Base-by-base conservation (phyloP, 2,113 vertebrate species). In the Bombycilla garrulus region DNA sequence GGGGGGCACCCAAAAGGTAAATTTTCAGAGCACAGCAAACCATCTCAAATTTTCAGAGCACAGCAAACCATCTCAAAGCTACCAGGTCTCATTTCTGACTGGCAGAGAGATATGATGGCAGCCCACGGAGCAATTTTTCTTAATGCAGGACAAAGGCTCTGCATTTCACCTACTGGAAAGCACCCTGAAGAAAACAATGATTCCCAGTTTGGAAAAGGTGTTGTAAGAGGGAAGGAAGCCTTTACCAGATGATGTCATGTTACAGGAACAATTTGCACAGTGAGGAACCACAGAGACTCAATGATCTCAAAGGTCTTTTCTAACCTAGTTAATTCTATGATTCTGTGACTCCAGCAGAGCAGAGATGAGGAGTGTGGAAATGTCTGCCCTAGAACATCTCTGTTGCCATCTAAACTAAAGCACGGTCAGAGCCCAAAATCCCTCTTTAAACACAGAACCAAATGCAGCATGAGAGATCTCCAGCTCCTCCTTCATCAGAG, bases 331-430 rank as follows among this genome's bases (percentile, higher is more conserved):
- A 35, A 35, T 29, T 57, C 51, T 29, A 29, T 64, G 58, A 47
- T 40, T 26, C 50, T 57, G 51, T 48, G 36, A 58, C 36, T 80
- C 67, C 36, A 12, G 24, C 0, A 70, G 19, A 40, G 42, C 64
- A 58, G 48, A 67, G 51, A 62, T 2, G 3, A 4, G 15, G 12
- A 48, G 58, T 36, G 29, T 17, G 31, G n/a, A 19, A 66, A 80
- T 4, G 7, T 17, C 25, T 0, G 0, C 35, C 38, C 15, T 13
- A 51, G 36, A 64, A 44, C 28, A 29, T 6, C 53, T 73, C 47
- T 80, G 44, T 6, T 71, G 33, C 22, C 42, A 66, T 17, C 36
- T 40, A 16, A 77, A 45, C 22, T 50, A 23, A 66, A 58, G 74
- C 15, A 60, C 0, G 0, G 19, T 45, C 51, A 67, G 33, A 85